These are phyloP conservation scores for Papilio polytes DNA, from an alignment of 1,140 invertebrate species.

Conservation along the genomic window DNA sequence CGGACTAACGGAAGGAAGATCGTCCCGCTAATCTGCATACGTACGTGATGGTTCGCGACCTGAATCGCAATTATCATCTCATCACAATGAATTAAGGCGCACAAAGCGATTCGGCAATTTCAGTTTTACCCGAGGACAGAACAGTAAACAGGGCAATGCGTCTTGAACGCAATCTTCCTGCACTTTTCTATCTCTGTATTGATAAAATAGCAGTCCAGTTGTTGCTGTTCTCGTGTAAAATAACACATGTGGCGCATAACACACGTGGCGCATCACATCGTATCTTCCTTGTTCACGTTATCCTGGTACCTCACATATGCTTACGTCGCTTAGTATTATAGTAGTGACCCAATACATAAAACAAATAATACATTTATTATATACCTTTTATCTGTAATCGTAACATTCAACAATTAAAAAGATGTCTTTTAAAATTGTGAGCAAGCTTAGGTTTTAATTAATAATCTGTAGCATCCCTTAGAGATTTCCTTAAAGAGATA, in stretches of 20 bases:
- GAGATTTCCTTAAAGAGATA: not conserved
- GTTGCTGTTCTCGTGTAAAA: not conserved
- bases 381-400: not conserved
- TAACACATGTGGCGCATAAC: not conserved
- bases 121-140: not conserved
- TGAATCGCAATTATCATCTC: slow-evolving; percentile 44
- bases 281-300: not conserved
- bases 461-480: not conserved
- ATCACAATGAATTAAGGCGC: slow-evolving; percentile 44
- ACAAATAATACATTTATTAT: not conserved
- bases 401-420: too few relatives aligned
- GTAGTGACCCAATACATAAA: too few relatives aligned
- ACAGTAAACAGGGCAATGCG: not conserved
- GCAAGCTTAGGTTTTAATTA: not conserved
- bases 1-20: slow-evolving; percentile 62
- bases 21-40: slow-evolving; percentile 47
- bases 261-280: not conserved
- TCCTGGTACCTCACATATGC: not conserved
- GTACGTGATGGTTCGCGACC: slow-evolving; percentile 36
- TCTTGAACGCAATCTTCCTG: not conserved
- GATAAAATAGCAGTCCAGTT: not conserved
- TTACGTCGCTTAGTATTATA: not conserved
- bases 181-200: not conserved
- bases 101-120: slow-evolving; percentile 38
- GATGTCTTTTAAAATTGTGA: too few relatives aligned